Base-by-base conservation (phyloP, 2,113 vertebrate species). In the Nycticebus coucang region DNA sequence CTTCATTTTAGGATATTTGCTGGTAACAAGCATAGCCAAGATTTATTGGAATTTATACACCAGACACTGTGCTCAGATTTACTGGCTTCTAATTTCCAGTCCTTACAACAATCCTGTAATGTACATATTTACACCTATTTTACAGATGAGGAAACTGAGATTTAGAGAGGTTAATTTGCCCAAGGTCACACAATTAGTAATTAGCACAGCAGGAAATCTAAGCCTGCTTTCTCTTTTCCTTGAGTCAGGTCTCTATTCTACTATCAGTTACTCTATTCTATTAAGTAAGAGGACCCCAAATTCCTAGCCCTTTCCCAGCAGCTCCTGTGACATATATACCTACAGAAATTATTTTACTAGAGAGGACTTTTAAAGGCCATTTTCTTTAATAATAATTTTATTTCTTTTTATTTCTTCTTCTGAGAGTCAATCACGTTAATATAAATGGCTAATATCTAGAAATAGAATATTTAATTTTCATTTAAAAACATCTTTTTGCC, bases 381-480 rank as follows among this genome's bases (percentile, higher is more conserved):
- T 5, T 8, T 96, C 57, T 59, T 84, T 92, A 74, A 64, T 78
- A 88, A 53, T 82, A 69, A 24, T 62, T 50, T 50, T 50, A 50
- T 50, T 50, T 50, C 45, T 83, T 84, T 71, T 64, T 53, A 33
- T 66, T 79, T 91, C 59, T 79, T 89, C 59, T 93, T 91, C 50
- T 41, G 17, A 82, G 60, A 93, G 77, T 37, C 37, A 41, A 64
- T 72, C 60, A 82, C 74, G 28, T 82, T 95, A 35, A 55, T 37
- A 30, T 19, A 68, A 68, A 91, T 86, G 41, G 68, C 33, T 82
- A 87, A 71, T 21, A 74, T 85, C 68, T 86, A 69, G 55, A 95
- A 80, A 83, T 15, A 83, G 28, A 87, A 92, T 15, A 24, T 14
- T 33, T 74, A 19, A 10, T n/a, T 95, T 96, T 33, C n/a, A 57